Percentiles rank a stretch among this genome's conserved stretches.
Evolutionary conservation across 1,140 invertebrate genomes (phyloP).

Genomic region (Camponotus floridanus): DNA sequence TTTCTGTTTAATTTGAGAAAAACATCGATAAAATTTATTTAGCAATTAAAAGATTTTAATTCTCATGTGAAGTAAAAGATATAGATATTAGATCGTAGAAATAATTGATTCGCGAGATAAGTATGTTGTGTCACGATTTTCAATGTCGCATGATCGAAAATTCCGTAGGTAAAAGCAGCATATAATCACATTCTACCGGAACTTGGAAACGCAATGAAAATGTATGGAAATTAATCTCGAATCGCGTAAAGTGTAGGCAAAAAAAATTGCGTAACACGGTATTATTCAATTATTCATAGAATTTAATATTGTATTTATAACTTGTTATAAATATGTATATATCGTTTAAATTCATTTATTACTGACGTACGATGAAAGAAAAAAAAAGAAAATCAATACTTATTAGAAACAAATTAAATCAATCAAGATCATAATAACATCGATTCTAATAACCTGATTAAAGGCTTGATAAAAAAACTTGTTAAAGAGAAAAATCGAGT

Average conservation of each 20-base stretch:
- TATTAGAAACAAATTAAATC: slow-evolving; percentile 13
- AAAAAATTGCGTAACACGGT: neutral
- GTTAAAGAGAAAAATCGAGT: too few relatives aligned
- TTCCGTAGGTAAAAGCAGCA: slow-evolving; percentile 8
- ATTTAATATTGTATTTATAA: slow-evolving; percentile 27
- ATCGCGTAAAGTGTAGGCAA: neutral
- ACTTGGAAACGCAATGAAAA: slow-evolving; percentile 7
- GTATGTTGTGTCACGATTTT: neutral
- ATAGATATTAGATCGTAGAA: neutral
- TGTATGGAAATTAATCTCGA: slow-evolving; percentile 34
- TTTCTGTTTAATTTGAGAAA: neutral
- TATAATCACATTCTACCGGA: slow-evolving; percentile 5
- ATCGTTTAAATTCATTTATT: slow-evolving; percentile 9
- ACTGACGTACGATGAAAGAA: neutral
- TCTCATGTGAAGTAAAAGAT: neutral
- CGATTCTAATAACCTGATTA: neutral
- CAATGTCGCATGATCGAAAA: slow-evolving; percentile 14
- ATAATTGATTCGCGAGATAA: slow-evolving; percentile 7
- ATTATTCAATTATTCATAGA: slow-evolving; percentile 52
- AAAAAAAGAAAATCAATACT: neutral
- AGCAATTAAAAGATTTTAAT: neutral
- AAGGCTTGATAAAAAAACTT: neutral
- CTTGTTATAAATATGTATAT: slow-evolving; percentile 47
- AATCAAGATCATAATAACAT: neutral
- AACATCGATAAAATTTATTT: neutral